These are phyloP conservation scores for Lamellibrachia columna DNA, from an alignment of 2,888 invertebrate species.

Conservation along the genomic window DNA sequence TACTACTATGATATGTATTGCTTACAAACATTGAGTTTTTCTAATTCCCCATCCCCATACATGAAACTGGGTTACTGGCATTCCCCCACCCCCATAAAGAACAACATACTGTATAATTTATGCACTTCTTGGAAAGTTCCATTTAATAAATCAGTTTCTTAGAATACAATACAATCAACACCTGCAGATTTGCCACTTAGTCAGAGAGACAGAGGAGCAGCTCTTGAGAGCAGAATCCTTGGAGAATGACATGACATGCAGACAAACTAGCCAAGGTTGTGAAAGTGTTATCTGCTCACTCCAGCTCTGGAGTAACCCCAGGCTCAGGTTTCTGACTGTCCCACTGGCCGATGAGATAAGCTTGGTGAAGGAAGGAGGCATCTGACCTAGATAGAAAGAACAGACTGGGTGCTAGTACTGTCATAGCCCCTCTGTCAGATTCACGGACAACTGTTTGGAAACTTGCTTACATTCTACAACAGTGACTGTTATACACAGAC, in stretches of 20 bases:
- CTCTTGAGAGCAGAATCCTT: neutral
- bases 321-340: slow-evolving; percentile 13
- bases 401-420: neutral
- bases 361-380: neutral
- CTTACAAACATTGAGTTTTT: too few relatives aligned
- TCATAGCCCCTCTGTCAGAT: neutral
- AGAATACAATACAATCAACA: neutral
- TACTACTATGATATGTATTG: too few relatives aligned
- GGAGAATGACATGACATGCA: neutral
- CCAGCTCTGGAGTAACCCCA: slow-evolving; percentile 16
- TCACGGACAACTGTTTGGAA: neutral
- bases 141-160: neutral
- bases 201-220: neutral
- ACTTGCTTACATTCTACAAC: neutral
- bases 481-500: neutral
- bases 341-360: slow-evolving; percentile 12
- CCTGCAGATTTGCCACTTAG: neutral
- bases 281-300: neutral
- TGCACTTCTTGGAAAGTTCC: neutral
- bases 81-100: neutral
- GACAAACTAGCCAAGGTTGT: neutral
- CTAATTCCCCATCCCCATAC: neutral
- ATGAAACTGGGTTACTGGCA: neutral
- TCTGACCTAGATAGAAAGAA: neutral
- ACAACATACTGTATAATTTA: neutral